A percentile compares a stretch with the other conserved stretches of the same genome.
These are phyloP conservation scores for Helarctos malayanus DNA, from an alignment of 2,797 vertebrate species.

Conservation along the genomic window DNA sequence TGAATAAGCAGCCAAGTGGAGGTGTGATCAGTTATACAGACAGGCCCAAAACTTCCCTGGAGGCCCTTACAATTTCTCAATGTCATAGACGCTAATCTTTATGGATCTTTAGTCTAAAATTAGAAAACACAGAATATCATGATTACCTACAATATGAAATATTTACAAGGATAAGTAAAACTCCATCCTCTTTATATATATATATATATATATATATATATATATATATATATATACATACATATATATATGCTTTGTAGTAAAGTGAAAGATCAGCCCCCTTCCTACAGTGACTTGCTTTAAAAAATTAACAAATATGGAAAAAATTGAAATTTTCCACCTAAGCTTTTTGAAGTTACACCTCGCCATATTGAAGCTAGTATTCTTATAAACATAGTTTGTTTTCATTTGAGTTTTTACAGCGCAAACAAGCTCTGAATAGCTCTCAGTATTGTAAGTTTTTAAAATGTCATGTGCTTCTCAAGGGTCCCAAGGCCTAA, in stretches of 20 bases:
- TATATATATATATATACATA: not conserved
- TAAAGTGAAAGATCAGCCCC: not conserved
- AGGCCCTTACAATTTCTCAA: slow-evolving; percentile 92
- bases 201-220: not conserved
- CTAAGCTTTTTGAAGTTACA: not conserved
- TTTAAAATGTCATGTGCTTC: not conserved
- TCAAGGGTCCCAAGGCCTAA: not conserved
- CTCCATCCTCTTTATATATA: not conserved
- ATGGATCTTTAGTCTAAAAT: slow-evolving; percentile 92
- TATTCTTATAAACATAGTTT: not conserved
- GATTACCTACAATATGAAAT: slow-evolving; percentile 76
- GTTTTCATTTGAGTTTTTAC: not conserved
- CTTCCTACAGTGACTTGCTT: not conserved
- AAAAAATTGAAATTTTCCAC: not conserved
- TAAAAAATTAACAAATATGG: not conserved
- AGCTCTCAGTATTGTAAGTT: not conserved
- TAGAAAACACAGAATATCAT: slow-evolving; percentile 87
- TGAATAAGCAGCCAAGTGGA: slow-evolving; percentile 92
- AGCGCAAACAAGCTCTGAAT: not conserved
- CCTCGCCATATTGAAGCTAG: not conserved
- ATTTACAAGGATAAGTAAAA: slow-evolving; percentile 59
- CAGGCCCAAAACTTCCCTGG: slow-evolving; percentile 92
- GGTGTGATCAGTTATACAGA: slow-evolving; percentile 94
- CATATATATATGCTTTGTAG: not conserved
- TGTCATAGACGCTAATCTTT: slow-evolving; percentile 94